A percentile compares a stretch with the other conserved stretches of the same genome.
Conservation (phyloP, 2,888 invertebrate species). For the Synanthedon andrenaeformis region DNA sequence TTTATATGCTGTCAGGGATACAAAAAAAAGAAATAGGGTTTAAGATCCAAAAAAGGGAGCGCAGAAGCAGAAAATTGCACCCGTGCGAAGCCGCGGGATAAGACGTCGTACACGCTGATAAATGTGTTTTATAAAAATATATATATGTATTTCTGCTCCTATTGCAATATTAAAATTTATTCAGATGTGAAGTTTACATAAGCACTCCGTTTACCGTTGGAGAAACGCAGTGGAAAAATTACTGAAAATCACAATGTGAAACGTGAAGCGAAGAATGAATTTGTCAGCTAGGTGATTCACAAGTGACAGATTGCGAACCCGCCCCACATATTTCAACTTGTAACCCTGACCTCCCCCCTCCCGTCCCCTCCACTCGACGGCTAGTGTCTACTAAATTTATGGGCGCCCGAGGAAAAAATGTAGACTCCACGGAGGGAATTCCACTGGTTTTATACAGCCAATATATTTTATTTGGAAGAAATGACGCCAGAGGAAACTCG, state of each 20-base stretch:
- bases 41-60: too few relatives aligned
- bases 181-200: too few relatives aligned
- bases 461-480: conserved; percentile 51
- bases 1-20: too few relatives aligned
- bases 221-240: too few relatives aligned
- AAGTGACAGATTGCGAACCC: conserved; percentile 29
- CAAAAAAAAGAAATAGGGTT: too few relatives aligned
- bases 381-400: conserved; percentile 38
- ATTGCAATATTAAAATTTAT: too few relatives aligned
- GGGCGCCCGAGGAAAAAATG: conserved; percentile 35
- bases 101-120: too few relatives aligned
- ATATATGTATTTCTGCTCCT: too few relatives aligned
- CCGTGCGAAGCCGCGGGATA: too few relatives aligned
- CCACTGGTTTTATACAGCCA: conserved; percentile 44
- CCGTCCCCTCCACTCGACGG: conserved; percentile 6
- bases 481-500: conserved; percentile 30
- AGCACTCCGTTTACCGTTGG: too few relatives aligned
- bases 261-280: conserved; percentile 19
- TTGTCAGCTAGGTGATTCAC: conserved; percentile 36
- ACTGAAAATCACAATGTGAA: not conserved
- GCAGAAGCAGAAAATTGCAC: too few relatives aligned
- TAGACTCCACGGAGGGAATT: conserved; percentile 41
- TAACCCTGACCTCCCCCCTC: conserved; percentile 6
- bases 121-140: too few relatives aligned
- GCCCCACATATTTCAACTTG: conserved; percentile 30